Evolutionary conservation across 2,797 vertebrate species (phyloP), one percentile per base, ranked within the genome.

Genomic region (Etheostoma nigrum): DNA sequence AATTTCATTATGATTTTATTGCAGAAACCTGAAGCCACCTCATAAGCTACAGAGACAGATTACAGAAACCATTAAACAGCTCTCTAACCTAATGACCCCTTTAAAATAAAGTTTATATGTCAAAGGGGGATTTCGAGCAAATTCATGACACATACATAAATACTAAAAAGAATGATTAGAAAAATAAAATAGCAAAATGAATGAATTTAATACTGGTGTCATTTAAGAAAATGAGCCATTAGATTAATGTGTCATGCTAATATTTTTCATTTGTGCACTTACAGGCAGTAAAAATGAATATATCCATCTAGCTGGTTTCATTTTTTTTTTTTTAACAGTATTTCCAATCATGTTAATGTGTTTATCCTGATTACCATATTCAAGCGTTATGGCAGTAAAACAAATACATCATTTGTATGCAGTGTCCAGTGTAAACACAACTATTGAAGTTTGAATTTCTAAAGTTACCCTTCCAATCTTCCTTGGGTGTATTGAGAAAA

Each of bases 1-100:
- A 79, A 76, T 81, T 86, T 86, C 33, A 86, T 86, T 87, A 72
- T 4, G 25, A 61, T 86, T 82, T 78, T 66, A 76, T 55, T 64
- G 40, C 77, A 80, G 74, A 83, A 74, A 74, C 49, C 74, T 81
- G 71, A 83, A 81, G 62, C 60, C 21, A 67, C 63, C 64, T 81
- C 66, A 68, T 79, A 79, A 86, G 62, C 82, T 71, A 45, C 44
- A 70, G 54, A 52, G 72, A 55, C 30, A 61, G 33, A 79, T 71
- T 54, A 61, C n/a, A 67, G 58, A 75, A 80, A 40, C 55, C 36
- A 74, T 72, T 82, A 61, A 82, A 70, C n/a, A 68, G 44, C 42
- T 18, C 40, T 52, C 33, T 48, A 68, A 60, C 27, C 42, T 78
- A 70, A 84, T 63, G 62, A 51, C 63, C 48, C 40, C 65, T 63